A percentile compares a stretch with the other conserved stretches of the same genome.
Conservation (phyloP, 2,113 vertebrate genomes). For the Elephas maximus region DNA sequence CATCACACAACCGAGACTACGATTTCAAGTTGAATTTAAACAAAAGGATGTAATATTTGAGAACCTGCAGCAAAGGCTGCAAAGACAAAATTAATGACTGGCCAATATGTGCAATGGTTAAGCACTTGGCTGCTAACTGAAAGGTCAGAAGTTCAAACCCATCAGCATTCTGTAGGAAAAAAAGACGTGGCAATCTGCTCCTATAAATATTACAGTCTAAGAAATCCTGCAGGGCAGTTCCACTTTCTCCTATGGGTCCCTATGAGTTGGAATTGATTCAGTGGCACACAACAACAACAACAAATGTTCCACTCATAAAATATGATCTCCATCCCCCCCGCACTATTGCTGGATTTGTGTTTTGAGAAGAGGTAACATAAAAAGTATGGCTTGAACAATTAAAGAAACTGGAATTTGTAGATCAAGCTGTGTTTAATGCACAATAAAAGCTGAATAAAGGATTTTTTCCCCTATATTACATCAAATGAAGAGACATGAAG, state of each 20-base stretch:
- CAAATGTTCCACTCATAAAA: background rate
- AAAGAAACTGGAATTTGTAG: background rate
- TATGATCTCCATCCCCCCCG: background rate
- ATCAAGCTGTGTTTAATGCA: background rate
- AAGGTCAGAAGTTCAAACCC: too few relatives aligned
- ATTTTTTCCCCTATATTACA: constrained; percentile 23
- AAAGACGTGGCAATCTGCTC: too few relatives aligned
- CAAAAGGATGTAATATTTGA: constrained; percentile 4
- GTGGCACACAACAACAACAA: background rate
- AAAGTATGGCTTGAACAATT: background rate
- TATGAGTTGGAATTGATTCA: too few relatives aligned
- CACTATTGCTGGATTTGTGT: background rate
- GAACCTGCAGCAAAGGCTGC: background rate
- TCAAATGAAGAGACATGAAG: background rate
- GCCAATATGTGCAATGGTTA: too few relatives aligned
- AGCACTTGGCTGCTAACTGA: too few relatives aligned
- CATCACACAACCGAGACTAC: background rate
- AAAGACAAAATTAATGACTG: constrained; percentile 44
- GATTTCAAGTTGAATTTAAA: background rate
- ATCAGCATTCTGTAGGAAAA: too few relatives aligned
- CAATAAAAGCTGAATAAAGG: background rate
- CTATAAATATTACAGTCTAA: too few relatives aligned
- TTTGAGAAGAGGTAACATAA: background rate
- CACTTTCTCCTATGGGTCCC: too few relatives aligned
- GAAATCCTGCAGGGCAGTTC: too few relatives aligned